Base-by-base conservation (phyloP, 1,140 invertebrate genomes). In the Sycophaga agraensis region DNA sequence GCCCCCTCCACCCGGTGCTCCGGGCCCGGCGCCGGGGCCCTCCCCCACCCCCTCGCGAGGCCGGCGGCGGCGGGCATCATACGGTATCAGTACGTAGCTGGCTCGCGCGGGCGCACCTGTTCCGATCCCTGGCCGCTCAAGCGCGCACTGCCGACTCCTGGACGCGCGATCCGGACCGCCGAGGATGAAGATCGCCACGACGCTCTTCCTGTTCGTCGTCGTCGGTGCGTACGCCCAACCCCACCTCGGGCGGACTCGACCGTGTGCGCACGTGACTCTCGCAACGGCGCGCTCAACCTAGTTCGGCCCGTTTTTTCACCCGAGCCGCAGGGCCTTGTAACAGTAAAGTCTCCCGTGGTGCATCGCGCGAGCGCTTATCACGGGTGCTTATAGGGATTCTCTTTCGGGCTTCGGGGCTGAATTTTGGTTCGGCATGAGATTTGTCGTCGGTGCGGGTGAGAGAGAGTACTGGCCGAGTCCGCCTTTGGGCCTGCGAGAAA, bases 151-250 rank as follows among this genome's bases (percentile, higher is more conserved):
- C 24, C 16, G 43, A 22, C 14, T 22, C 43, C 21, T 22, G 43
- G 8, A n/a, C n/a, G 43, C 8, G 43, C 12, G 19, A 5, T 4
- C 5, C 8, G 11, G 6, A 19, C 4, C 5, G 50, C 59, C 66
- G 21, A 72, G 39, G 46, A 77, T 79, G 78, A 80, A 79, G 66
- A 73, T 79, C 46, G 69, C 68, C 35, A 70, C 71, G 22, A 78
- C 71, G 24, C 66, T 74, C 43, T 77, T 78, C 43, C 68, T 79
- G 24, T 75, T 78, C 58, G 71, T 79, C 17, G 70, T 77, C 17
- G 70, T 77, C 60, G 78, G 78, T 79, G 72, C 50, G 78, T 78
- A 53, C 22, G 37, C n/a, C n/a, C n/a, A n/a, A n/a, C n/a, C n/a
- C n/a, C n/a, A n/a, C n/a, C n/a, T n/a, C n/a, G n/a, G n/a, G n/a